Evolutionary conservation across 2,797 vertebrate genomes (phyloP).

Genomic region (Pogoniulus pusillus): DNA sequence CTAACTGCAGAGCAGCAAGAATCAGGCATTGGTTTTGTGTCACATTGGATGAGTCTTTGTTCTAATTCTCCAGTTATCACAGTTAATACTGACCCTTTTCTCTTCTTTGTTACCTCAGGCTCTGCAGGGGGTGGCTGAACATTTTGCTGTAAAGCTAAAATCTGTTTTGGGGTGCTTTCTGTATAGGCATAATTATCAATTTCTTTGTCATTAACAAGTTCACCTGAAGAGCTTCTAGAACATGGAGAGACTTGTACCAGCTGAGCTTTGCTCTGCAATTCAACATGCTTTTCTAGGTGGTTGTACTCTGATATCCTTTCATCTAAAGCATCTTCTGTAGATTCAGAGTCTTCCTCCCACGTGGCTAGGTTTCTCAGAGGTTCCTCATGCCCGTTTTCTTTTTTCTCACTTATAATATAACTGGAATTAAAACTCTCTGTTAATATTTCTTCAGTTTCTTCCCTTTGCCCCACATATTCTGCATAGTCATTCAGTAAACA

Average conservation of each 20-base stretch:
- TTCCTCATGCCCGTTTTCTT: neutral
- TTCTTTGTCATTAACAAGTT: slow-evolving; percentile 45
- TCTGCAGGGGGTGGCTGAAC: neutral
- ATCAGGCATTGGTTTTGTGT: slow-evolving; percentile 20
- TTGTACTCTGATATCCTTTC: slow-evolving; percentile 66
- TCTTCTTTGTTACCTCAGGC: slow-evolving; percentile 16
- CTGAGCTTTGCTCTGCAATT: slow-evolving; percentile 33
- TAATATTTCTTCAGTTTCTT: neutral
- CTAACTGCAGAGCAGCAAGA: neutral
- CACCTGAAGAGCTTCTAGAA: slow-evolving; percentile 64
- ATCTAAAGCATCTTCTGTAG: slow-evolving; percentile 72
- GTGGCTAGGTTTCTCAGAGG: slow-evolving; percentile 1
- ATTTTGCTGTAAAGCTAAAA: neutral
- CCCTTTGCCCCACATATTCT: neutral
- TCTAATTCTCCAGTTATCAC: slow-evolving; percentile 65
- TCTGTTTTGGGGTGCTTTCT: neutral
- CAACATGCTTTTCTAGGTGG: neutral
- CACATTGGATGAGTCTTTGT: slow-evolving; percentile 66
- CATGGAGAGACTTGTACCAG: slow-evolving; percentile 61
- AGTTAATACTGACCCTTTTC: slow-evolving; percentile 65
- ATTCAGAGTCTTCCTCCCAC: slow-evolving; percentile 57
- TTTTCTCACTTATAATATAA: slow-evolving; percentile 1
- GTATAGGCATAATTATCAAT: neutral
- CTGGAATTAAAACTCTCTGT: neutral
- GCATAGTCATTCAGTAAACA: slow-evolving; percentile 45